A percentile compares a stretch with the other conserved stretches of the same genome.
These are phyloP conservation scores for Drosophila repletoides DNA, from an alignment of 1,140 invertebrate species.

Conservation along the genomic window DNA sequence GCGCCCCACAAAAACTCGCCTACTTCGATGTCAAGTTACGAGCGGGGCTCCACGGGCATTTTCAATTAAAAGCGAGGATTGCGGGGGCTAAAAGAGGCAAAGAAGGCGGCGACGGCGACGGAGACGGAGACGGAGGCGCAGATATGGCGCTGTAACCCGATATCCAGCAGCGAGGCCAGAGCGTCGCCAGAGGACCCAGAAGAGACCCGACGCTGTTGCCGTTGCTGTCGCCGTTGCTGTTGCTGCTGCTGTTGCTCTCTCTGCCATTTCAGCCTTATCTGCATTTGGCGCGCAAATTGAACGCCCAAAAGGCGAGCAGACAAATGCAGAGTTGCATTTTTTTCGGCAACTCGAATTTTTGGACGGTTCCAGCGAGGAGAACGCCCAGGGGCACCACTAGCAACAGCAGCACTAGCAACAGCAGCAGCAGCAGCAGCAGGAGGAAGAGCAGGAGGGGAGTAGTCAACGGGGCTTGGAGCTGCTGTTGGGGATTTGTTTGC, in stretches of 20 bases:
- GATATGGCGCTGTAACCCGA: constrained; percentile 60
- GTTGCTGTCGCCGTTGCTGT: not conserved
- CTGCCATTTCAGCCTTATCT: constrained; percentile 54
- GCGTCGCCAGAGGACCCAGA: too few relatives aligned
- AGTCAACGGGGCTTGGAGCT: not conserved
- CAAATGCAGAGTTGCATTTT: constrained; percentile 71
- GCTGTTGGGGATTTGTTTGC: constrained; percentile 32
- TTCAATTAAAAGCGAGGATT: constrained; percentile 48
- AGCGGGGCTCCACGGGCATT: constrained; percentile 49
- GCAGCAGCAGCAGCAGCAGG: too few relatives aligned
- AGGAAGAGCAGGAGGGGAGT: not conserved
- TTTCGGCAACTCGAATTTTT: constrained; percentile 13
- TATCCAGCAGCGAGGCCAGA: constrained; percentile 33
- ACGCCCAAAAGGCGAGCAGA: constrained; percentile 53
- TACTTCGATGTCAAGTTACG: constrained; percentile 68
- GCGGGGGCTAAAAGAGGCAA: not conserved
- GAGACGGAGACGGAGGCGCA: not conserved
- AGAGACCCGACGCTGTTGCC: constrained; percentile 3
- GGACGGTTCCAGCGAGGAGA: not conserved
- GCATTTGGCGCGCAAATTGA: constrained; percentile 67
- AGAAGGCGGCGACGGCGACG: not conserved
- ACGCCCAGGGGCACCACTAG: not conserved
- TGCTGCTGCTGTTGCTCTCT: not conserved
- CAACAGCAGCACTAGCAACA: too few relatives aligned
- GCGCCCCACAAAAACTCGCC: too few relatives aligned